These are phyloP conservation scores for Patella vulgata DNA, from an alignment of 1,140 invertebrate genomes.

Conservation along the genomic window DNA sequence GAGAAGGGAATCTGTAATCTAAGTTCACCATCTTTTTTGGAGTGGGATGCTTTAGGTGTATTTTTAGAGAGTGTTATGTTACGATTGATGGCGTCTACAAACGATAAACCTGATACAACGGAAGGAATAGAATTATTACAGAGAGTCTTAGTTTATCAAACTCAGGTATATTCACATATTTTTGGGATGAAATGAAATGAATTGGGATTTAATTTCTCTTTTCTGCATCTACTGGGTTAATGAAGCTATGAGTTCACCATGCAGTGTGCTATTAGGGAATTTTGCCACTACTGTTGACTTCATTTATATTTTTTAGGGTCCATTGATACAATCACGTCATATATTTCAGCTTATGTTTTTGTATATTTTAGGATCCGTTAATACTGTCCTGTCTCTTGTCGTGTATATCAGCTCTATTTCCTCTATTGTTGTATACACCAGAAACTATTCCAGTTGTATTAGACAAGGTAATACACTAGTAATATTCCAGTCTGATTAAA, in stretches of 20 bases:
- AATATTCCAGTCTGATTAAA: no score
- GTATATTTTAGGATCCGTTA: slow-evolving; percentile 67
- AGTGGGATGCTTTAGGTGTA: slow-evolving; percentile 85
- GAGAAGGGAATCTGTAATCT: slow-evolving; percentile 55
- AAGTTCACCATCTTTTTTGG: slow-evolving; percentile 67
- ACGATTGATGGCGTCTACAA: slow-evolving; percentile 71
- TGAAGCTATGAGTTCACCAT: no score
- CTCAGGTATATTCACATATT: no score
- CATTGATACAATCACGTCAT: no score
- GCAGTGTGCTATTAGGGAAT: no score
- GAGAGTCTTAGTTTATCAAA: slow-evolving; percentile 79
- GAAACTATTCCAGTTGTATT: slow-evolving; percentile 81
- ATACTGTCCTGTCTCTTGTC: slow-evolving; percentile 84
- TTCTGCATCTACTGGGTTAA: no score
- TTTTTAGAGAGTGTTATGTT: slow-evolving; percentile 82
- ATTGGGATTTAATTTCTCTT: no score
- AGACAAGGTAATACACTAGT: slow-evolving; percentile 78
- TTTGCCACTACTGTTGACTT: no score
- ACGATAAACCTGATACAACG: slow-evolving; percentile 73
- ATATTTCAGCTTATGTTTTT: no score
- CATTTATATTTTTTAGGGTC: no score
- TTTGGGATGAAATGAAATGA: no score
- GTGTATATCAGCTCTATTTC: slow-evolving; percentile 88
- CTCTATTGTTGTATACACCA: slow-evolving; percentile 86
- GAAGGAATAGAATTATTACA: slow-evolving; percentile 79